Evolutionary conservation across 2,113 vertebrate species (phyloP), one percentile per base, ranked within the genome.

Genomic region (Pseudopodoces humilis): DNA sequence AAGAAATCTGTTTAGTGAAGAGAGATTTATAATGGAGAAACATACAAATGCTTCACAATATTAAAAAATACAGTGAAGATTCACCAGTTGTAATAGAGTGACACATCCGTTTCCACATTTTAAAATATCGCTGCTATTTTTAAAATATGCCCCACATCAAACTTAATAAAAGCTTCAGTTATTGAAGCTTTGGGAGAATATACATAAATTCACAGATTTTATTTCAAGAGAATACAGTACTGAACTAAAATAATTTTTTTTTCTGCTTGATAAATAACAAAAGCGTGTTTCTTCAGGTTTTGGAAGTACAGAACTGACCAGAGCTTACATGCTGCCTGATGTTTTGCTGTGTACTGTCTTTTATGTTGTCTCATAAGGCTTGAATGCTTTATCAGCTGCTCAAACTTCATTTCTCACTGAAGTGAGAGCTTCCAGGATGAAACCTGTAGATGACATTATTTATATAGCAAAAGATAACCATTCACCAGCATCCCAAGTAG

Each of bases 111-210:
- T 96, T 91, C 72, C 83, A 77, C 46, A 46, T 86, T 95, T 81
- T 90, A 90, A 96, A 91, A 55, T 92, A 94, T 28, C 14, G 10
- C 65, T 53, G 67, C 84, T 78, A 59, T 94, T 97, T 91, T 72
- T 21, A 71, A 95, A 93, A 83, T 88, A 87, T 33, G 46, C 52
- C 50, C 37, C 52, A 30, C 89, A 56, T 92, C 88, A 85, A 76
- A 83, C 78, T 96, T 94, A 93, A 74, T 93, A 95, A 90, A 92
- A 94, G 62, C 47, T 72, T 94, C 77, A 53, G 62, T 80, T 89
- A 59, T 8, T 13, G 82, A 95, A 91, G 68, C 47, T 89, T 69
- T 81, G 58, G 53, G 76, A 93, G 52, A 91, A 60, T 81, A 74
- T 59, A 78, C 27, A 35, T 69, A 77, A 88, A 93, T 78, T 80